Conservation (phyloP, 2,888 invertebrate genomes). For the Tyria jacobaeae region DNA sequence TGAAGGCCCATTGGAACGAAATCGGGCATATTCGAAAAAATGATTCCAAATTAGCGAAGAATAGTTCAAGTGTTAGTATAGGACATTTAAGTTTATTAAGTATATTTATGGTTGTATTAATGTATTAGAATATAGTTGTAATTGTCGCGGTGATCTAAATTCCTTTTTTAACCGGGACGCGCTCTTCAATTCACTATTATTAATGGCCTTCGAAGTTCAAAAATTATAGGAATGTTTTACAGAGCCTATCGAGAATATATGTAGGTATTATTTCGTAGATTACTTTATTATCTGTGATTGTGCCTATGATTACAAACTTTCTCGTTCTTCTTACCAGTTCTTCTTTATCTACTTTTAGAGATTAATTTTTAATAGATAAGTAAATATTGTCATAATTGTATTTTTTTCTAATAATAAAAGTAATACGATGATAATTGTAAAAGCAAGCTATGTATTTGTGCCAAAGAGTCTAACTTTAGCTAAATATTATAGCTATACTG, state of each 20-base stretch:
- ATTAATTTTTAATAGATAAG: too few relatives aligned
- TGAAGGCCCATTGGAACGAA: slow-evolving; percentile 68
- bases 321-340: not conserved
- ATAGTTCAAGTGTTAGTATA: slow-evolving; percentile 34
- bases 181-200: not conserved
- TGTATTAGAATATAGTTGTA: slow-evolving; percentile 15
- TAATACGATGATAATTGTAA: not conserved
- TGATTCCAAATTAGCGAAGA: slow-evolving; percentile 56
- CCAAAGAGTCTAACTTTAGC: not conserved
- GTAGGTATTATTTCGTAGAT: not conserved
- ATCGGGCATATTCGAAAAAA: slow-evolving; percentile 38
- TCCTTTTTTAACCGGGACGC: not conserved
- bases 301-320: not conserved
- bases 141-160: not conserved
- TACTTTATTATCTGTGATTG: not conserved
- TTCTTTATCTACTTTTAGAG: too few relatives aligned
- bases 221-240: not conserved
- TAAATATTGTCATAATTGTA: not conserved
- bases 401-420: not conserved
- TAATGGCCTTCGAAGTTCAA: not conserved
- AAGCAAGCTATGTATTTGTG: not conserved
- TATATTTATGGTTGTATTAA: slow-evolving; percentile 34
- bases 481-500: not conserved
- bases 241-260: not conserved
- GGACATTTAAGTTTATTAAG: slow-evolving; percentile 32